These are phyloP conservation scores for Anastatus disparis DNA, from an alignment of 1,140 invertebrate species.

Conservation along the genomic window DNA sequence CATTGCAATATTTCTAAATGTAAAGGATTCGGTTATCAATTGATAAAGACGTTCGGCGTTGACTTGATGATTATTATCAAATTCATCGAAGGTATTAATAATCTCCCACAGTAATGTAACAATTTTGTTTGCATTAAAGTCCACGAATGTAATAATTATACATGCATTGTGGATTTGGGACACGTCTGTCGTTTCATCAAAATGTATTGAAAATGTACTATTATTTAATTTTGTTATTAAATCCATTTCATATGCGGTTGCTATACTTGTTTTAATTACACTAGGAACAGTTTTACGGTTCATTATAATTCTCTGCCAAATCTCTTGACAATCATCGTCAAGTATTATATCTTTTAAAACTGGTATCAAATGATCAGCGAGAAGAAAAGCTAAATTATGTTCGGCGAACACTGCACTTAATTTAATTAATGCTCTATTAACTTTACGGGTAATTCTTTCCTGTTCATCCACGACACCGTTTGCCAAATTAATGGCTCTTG, in stretches of 20 bases:
- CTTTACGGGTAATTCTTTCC: neutral
- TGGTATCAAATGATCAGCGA: constrained; percentile 17
- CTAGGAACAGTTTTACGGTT: neutral
- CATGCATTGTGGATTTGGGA: neutral
- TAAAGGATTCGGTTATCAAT: neutral
- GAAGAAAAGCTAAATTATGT: constrained; percentile 6
- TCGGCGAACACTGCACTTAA: neutral
- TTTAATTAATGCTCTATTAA: neutral
- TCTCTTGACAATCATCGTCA: neutral
- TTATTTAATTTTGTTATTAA: too few relatives aligned
- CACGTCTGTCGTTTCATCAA: constrained; percentile 31
- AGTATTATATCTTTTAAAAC: neutral
- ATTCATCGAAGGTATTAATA: neutral
- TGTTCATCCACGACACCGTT: neutral
- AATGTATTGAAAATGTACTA: constrained; percentile 14
- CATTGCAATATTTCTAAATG: constrained; percentile 18
- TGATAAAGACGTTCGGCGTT: neutral
- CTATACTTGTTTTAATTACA: neutral
- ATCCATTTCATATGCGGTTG: neutral
- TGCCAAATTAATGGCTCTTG: neutral
- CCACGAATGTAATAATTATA: constrained; percentile 35
- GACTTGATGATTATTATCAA: neutral
- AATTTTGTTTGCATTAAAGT: neutral
- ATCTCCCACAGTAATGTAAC: neutral
- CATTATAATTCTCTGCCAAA: neutral